A percentile compares a stretch with the other conserved stretches of the same genome.
Conservation (phyloP, 2,797 vertebrate species). For the Amblyopsis hoosieri region DNA sequence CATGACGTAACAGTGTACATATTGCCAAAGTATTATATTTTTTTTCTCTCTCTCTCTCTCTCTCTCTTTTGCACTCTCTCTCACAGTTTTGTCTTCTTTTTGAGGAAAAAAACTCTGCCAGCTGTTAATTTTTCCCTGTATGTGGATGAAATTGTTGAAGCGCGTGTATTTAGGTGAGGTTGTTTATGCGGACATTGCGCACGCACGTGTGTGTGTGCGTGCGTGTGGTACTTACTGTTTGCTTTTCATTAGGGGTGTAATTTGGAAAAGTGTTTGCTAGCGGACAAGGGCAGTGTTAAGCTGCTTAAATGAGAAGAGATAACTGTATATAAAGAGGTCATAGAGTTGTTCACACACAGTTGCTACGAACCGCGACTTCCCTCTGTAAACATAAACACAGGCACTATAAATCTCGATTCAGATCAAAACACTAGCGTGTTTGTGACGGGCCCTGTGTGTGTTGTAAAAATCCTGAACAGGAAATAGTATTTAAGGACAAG, state of each 20-base stretch:
- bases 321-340: conserved; percentile 20
- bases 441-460: background rate
- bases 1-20: no score
- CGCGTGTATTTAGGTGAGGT: conserved; percentile 16
- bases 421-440: conserved; percentile 22
- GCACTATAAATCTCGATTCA: conserved; percentile 35
- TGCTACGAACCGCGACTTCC: conserved; percentile 26
- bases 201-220: background rate
- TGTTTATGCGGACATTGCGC: conserved; percentile 25
- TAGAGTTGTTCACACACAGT: conserved; percentile 32
- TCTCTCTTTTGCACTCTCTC: no score
- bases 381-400: conserved; percentile 44
- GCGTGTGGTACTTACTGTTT: conserved; percentile 35
- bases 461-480: conserved; percentile 18
- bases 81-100: no score
- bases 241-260: conserved; percentile 54
- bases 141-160: conserved; percentile 29
- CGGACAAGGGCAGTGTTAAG: conserved; percentile 19
- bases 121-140: conserved; percentile 47
- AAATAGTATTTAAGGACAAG: conserved; percentile 42
- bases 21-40: no score
- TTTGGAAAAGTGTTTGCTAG: conserved; percentile 49
- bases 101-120: conserved; percentile 37
- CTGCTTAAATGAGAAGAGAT: conserved; percentile 41
- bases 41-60: no score